Conservation (phyloP, 2,888 invertebrate species). For the Callinectes sapidus region DNA sequence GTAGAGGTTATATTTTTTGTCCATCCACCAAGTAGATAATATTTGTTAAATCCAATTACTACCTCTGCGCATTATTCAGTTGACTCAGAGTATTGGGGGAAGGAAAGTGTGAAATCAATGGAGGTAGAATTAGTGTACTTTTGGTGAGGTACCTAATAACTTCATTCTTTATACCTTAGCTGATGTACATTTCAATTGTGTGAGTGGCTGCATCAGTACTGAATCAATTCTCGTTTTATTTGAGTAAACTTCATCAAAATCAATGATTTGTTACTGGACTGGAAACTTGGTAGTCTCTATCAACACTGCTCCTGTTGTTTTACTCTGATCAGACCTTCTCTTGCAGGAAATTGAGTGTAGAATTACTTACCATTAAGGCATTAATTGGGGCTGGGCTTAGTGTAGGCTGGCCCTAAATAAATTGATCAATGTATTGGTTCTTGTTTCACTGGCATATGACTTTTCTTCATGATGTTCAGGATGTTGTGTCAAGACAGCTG, state of each 20-base stretch:
- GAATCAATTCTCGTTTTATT: no score
- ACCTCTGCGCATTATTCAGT: not conserved
- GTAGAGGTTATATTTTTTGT: no score
- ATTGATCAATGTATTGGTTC: slow-evolving; percentile 12
- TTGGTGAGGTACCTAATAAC: no score
- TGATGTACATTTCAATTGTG: no score
- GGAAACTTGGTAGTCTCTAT: slow-evolving; percentile 59
- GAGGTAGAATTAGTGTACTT: no score
- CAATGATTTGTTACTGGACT: not conserved
- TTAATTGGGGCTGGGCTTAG: slow-evolving; percentile 31
- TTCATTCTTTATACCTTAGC: no score
- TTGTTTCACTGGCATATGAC: slow-evolving; percentile 50
- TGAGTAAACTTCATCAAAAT: not conserved
- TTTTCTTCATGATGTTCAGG: not conserved
- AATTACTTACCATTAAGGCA: not conserved
- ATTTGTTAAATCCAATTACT: not conserved
- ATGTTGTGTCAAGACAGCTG: not conserved
- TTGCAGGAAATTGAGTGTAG: slow-evolving; percentile 44
- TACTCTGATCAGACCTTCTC: slow-evolving; percentile 49
- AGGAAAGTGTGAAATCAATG: no score
- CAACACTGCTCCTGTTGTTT: slow-evolving; percentile 60
- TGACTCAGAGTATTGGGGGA: no score
- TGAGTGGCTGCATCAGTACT: not conserved
- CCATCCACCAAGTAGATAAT: not conserved
- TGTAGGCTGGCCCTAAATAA: slow-evolving; percentile 45